Evolutionary conservation across 2,797 vertebrate species (phyloP), one percentile per base, ranked within the genome.

Genomic region (Danio choprae): DNA sequence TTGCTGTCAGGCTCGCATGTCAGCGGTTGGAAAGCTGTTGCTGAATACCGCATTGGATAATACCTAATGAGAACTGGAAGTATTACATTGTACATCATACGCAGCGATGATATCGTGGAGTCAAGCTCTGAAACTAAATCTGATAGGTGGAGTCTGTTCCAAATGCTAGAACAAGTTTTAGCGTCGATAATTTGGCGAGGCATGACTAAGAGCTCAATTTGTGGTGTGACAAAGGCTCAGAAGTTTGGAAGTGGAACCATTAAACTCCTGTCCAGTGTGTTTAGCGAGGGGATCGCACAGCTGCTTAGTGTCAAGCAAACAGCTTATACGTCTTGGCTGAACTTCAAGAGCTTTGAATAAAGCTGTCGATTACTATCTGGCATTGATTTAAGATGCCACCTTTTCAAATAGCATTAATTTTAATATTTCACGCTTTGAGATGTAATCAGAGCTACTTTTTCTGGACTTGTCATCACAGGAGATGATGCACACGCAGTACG

Each of bases 141-240:
- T 53, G 18, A 63, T 46, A 71, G 71, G 60, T 10, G 7, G 68
- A 68, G 60, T 15, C 41, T 18, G 60, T 79, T 53, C 20, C 53
- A 43, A 79, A 64, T 13, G 20, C 3, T 58, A 67, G 51, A 74
- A 69, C 63, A 10, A 18, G 65, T 65, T 74, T 74, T 29, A 46
- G 46, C 29, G 69, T 16, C 36, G 48, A 64, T 65, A 73, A 80
- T 73, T 80, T 80, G 69, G 71, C 9, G 51, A 85, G 64, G 41
- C 63, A 11, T 58, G 74, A 74, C 38, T 48, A 72, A 71, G 69
- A 74, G 73, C 63, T 83, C 58, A 68, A 68, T 75, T 81, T 81
- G 84, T 62, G 78, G 78, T 81, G 64, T 71, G 81, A 81, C 74
- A 69, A 51, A 71, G 59, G 59, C 58, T 78, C 71, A 38, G 71